A percentile compares a stretch with the other conserved stretches of the same genome.
Evolutionary conservation across 1,140 invertebrate genomes (phyloP).

Genomic region (Heterodera carotae): DNA sequence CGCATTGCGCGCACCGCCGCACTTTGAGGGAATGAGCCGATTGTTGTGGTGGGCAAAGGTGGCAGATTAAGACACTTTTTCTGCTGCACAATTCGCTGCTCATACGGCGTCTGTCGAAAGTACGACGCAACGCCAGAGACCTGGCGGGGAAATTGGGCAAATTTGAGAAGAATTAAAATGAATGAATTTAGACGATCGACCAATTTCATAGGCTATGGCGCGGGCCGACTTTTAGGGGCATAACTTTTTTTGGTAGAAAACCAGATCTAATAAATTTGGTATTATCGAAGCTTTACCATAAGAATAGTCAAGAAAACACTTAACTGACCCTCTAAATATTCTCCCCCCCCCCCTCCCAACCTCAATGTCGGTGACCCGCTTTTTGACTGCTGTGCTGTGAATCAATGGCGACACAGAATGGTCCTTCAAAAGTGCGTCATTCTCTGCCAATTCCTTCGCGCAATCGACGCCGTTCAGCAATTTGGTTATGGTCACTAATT

Average conservation of each 20-base stretch:
- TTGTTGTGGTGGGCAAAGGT: slow-evolving; percentile 37
- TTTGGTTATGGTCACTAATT: slow-evolving; percentile 13
- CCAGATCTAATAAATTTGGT: too few species aligned
- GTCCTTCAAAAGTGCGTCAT: slow-evolving; percentile 2
- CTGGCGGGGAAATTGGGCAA: background rate
- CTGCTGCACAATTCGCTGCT: slow-evolving; percentile 26
- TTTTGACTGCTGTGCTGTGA: slow-evolving; percentile 19
- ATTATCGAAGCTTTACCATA: too few species aligned
- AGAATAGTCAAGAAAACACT: too few species aligned
- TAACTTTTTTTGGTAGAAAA: too few species aligned
- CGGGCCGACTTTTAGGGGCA: too few species aligned
- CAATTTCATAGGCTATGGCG: too few species aligned
- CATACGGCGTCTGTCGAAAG: slow-evolving; percentile 17
- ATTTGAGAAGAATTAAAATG: background rate
- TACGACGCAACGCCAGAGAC: slow-evolving; percentile 13
- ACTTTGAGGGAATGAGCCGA: slow-evolving; percentile 43
- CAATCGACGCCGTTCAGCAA: slow-evolving; percentile 5
- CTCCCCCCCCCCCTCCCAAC: background rate
- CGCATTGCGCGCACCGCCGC: slow-evolving; percentile 26
- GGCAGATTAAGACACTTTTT: slow-evolving; percentile 31
- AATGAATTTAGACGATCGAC: too few species aligned
- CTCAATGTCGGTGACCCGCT: slow-evolving; percentile 4
- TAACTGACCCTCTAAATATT: too few species aligned
- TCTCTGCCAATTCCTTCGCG: background rate
- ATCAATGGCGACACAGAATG: slow-evolving; percentile 25